Evolutionary conservation across 92 coral and sea anemone species (phyloP), one percentile per base, ranked within the genome.

Genomic region (Umimayanthus kanabou): DNA sequence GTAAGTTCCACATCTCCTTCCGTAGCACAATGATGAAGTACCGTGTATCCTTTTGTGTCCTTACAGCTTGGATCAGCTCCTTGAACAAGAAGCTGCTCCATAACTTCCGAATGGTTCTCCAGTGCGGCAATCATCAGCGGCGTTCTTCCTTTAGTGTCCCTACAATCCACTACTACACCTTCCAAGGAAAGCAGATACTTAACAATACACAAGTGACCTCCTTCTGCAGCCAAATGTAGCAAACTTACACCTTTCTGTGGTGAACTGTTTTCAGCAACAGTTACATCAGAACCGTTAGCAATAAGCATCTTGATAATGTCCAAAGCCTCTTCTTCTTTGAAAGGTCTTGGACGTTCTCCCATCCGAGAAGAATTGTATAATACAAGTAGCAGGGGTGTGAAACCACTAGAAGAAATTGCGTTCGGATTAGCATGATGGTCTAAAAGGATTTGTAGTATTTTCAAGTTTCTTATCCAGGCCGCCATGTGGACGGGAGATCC

Each of bases 281-380:
- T 79, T 57, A 85, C 64, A 73, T 89, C 87, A 4, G 82, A 82
- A 85, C 87, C 87, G 20, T 87, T 81, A 71, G 79, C 92, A 58
- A 65, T 87, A 79, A 89, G 92, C 39, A 79, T 39, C 50, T 80
- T 89, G 47, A 66, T 87, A 14, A 89, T 57, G 29, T 80, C 76
- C 25, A 40, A 55, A 20, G 76, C 82, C 28, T 88, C 87, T 28
- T 85, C 87, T 81, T 67, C 67, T n/a, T 81, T 85, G 45, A 85
- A 88, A n/a, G 90, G 73, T 42, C 30, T 15, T 33, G 16, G 20
- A 29, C 49, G 37, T 39, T 14, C 10, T 23, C 43, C 77, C 9
- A 30, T 10, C 77, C 40, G 1, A 37, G 39, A 29, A 73, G 43
- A 30, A 9, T 80, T 80, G 18, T 40, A 45, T 67, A 88, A 16